phyloP scores from a whole-genome alignment of 2,888 invertebrate genomes.

The Lasioglossum calceatum region DNA sequence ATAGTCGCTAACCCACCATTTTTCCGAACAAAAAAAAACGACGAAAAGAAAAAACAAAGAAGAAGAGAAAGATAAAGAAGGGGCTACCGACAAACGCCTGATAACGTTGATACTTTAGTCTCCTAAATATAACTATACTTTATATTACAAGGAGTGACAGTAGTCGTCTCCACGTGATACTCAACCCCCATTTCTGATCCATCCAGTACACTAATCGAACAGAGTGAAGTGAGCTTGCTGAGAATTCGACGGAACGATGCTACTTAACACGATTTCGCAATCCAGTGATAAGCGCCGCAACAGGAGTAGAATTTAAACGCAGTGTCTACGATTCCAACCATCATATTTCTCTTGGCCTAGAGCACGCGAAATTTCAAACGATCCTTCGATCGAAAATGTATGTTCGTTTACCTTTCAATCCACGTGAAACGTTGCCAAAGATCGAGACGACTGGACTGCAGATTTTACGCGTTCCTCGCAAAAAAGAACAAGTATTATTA shows the following conservation, averaged over 20 bases:
- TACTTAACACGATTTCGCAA: conserved; percentile 44
- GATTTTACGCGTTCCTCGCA: background rate
- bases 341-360: conserved; percentile 14
- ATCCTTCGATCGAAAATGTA: background rate
- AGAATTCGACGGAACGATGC: conserved; percentile 40
- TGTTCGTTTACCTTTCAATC: background rate
- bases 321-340: background rate
- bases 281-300: conserved; percentile 17
- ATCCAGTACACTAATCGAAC: conserved; percentile 60
- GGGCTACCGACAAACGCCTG: conserved; percentile 58
- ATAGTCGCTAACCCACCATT: conserved; percentile 57
- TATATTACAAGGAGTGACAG: conserved; percentile 53
- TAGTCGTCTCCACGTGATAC: conserved; percentile 61
- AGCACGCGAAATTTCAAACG: background rate
- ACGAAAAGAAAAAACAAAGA: background rate
- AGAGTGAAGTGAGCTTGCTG: conserved; percentile 48
- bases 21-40: conserved; percentile 5
- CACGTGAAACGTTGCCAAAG: conserved; percentile 6
- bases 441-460: background rate
- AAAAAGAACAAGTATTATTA: too few species aligned
- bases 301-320: conserved; percentile 20
- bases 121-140: conserved; percentile 52
- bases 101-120: conserved; percentile 56
- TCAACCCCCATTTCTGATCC: conserved; percentile 61
- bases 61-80: background rate